Base-by-base conservation (phyloP, 2,113 vertebrate genomes). In the Meleagris gallopavo region DNA sequence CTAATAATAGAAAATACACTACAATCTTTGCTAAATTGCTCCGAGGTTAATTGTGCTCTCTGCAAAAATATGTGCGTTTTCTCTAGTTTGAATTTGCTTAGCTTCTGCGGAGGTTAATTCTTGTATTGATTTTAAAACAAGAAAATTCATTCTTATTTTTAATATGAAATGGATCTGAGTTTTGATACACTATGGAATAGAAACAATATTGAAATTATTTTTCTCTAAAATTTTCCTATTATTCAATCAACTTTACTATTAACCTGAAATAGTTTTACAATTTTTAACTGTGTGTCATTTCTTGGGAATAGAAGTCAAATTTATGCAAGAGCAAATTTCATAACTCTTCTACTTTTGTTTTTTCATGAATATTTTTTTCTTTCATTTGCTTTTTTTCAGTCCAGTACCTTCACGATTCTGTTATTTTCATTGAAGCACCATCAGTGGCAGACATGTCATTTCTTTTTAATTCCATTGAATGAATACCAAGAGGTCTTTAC, bases 311-410 rank as follows among this genome's bases (percentile, higher is more conserved):
- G 84, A 95, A 87, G 55, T 77, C 60, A 94, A 91, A 94, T 43
- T 87, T 92, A 87, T 16, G 81, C 70, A 96, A 94, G 73, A 93
- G 50, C 40, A 91, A 88, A 93, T 91, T 96, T 82, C 69, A 77
- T 89, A 92, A 85, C 55, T 77, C 48, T 85, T 91, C 54, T 69
- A 70, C 64, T 77, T 95, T 87, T 55, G 16, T 73, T 86, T 96
- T 86, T 90, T 82, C 65, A 90, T 93, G 70, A 93, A 90, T 90
- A 94, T 88, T 88, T 95, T 90, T 70, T 95, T 96, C 73, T 74
- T 79, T 92, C 69, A 81, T 94, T 95, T 92, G 52, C 57, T 90
- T 75, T 88, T 86, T 66, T 92, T 84, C 90, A 93, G 78, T 52
- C 48, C 70, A 89, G 18, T 90, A 89, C 73, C 62, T 89, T 58